Conservation (phyloP, 2,113 vertebrate species). For the Limanda limanda region DNA sequence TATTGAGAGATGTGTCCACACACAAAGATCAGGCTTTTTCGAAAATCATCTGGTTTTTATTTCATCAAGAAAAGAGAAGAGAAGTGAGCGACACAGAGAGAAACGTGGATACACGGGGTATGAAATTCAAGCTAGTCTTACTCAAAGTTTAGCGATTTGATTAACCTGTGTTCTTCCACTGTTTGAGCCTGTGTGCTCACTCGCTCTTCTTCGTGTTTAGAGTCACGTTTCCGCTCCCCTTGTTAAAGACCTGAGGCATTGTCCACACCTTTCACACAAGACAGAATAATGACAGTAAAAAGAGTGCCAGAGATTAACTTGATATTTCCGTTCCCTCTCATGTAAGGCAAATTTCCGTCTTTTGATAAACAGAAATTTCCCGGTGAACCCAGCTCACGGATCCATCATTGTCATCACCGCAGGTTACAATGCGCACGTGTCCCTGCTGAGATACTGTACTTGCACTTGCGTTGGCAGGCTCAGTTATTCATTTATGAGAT, state of each 20-base stretch:
- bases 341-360: conserved; percentile 65
- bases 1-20: neutral
- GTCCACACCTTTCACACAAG: conserved; percentile 64
- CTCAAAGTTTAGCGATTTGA: conserved; percentile 1
- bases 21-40: neutral
- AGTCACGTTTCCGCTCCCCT: conserved; percentile 61
- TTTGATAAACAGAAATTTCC: conserved; percentile 71
- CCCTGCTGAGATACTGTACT: conserved; percentile 24
- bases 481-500: conserved; percentile 27
- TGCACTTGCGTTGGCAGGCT: neutral
- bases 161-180: neutral
- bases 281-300: conserved; percentile 63
- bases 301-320: conserved; percentile 65
- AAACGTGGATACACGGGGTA: neutral
- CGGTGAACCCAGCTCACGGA: conserved; percentile 17
- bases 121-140: neutral
- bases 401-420: conserved; percentile 53
- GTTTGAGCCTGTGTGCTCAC: conserved; percentile 2
- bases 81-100: neutral
- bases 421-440: conserved; percentile 52
- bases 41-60: neutral
- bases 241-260: conserved; percentile 39
- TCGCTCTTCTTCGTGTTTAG: conserved; percentile 56
- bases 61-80: neutral
- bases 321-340: conserved; percentile 60